Conservation (phyloP, 2,797 vertebrate genomes). For the Oreochromis grahami region DNA sequence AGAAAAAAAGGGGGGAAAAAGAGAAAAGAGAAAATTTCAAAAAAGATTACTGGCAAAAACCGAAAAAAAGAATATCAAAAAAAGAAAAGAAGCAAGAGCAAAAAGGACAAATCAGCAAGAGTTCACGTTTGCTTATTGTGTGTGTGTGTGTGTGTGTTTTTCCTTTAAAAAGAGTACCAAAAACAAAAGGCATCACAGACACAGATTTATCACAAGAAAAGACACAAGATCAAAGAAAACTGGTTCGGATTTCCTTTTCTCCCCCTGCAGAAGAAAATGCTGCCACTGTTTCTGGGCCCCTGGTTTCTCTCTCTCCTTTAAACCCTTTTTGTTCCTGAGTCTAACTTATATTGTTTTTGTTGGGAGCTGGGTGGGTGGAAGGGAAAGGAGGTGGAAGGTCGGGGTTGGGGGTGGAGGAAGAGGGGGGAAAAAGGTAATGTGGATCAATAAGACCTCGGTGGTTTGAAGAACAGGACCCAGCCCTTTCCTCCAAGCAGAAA, state of each 20-base stretch:
- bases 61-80: conserved; percentile 78
- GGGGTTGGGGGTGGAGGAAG: neutral
- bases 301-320: conserved; percentile 15
- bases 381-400: neutral
- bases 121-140: conserved; percentile 57
- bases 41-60: conserved; percentile 85
- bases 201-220: conserved; percentile 80
- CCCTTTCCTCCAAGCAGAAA: conserved; percentile 1
- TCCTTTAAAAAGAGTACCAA: conserved; percentile 70
- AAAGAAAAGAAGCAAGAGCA: conserved; percentile 84
- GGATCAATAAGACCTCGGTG: conserved; percentile 36
- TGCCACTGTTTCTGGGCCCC: conserved; percentile 29
- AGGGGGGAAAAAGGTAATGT: conserved; percentile 8
- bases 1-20: conserved; percentile 90
- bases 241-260: conserved; percentile 22
- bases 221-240: conserved; percentile 78
- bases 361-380: neutral
- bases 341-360: neutral
- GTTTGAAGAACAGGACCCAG: conserved; percentile 70
- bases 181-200: conserved; percentile 77
- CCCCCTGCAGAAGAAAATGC: conserved; percentile 55
- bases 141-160: neutral
- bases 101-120: conserved; percentile 81
- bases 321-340: conserved; percentile 25
- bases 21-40: conserved; percentile 89